Evolutionary conservation across 2,888 invertebrate species (phyloP).

Genomic region (Trichacis sp.): DNA sequence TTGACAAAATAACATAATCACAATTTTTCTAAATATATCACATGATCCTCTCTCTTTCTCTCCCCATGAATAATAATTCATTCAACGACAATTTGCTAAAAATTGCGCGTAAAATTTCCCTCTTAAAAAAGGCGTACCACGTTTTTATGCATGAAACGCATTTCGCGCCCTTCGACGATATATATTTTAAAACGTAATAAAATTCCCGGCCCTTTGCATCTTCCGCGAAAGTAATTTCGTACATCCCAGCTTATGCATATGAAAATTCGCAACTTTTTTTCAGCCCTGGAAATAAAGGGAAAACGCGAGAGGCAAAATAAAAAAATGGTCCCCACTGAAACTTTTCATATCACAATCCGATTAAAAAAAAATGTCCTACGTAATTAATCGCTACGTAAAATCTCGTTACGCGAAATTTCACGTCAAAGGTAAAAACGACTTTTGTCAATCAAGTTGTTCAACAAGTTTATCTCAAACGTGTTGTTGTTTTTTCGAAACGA

Average conservation of each 20-base stretch:
- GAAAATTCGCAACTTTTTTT: constrained; percentile 17
- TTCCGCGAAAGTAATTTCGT: constrained; percentile 27
- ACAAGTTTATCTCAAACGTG: constrained; percentile 11
- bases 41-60: constrained; percentile 9
- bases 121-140: background rate
- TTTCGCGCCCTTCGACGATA: constrained; percentile 12
- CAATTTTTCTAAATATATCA: too few relatives aligned
- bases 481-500: constrained; percentile 40
- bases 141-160: background rate
- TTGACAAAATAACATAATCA: too few relatives aligned
- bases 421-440: too few relatives aligned
- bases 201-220: constrained; percentile 38
- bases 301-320: too few relatives aligned
- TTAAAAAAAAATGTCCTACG: too few relatives aligned
- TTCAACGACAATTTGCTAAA: background rate
- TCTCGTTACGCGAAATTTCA: too few relatives aligned
- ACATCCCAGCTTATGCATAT: constrained; percentile 21
- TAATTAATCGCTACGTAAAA: too few relatives aligned
- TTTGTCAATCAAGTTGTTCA: too few relatives aligned
- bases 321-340: too few relatives aligned
- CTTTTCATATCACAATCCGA: too few relatives aligned
- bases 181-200: constrained; percentile 32
- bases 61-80: background rate
- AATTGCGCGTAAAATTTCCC: background rate
- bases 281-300: too few relatives aligned